Conservation (phyloP, 1,140 invertebrate species). For the Drosophila kanapiae region DNA sequence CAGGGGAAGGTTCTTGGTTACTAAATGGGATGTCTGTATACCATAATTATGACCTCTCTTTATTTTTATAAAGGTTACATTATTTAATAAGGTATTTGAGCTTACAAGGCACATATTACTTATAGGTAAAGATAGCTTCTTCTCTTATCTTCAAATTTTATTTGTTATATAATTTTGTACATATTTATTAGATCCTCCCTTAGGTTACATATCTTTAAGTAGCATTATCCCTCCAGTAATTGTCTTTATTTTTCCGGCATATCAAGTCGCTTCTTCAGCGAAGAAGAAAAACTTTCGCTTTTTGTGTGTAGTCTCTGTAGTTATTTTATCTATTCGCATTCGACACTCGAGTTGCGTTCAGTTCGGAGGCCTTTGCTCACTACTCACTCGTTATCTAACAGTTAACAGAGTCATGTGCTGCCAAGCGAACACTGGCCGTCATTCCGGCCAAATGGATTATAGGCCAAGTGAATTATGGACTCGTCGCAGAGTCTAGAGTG, state of each 20-base stretch:
- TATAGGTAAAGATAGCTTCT: too few relatives aligned
- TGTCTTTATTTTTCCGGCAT: constrained; percentile 30
- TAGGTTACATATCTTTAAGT: not conserved
- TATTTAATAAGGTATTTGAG: too few relatives aligned
- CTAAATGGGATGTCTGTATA: not conserved
- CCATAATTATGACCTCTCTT: too few relatives aligned
- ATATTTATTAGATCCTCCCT: too few relatives aligned
- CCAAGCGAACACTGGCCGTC: constrained; percentile 17
- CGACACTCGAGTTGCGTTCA: constrained; percentile 24
- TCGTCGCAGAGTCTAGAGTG: constrained; percentile 6
- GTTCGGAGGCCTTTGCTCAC: constrained; percentile 22
- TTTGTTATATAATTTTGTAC: too few relatives aligned
- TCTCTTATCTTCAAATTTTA: too few relatives aligned
- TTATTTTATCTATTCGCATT: constrained; percentile 27
- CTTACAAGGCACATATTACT: too few relatives aligned
- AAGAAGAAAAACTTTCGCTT: constrained; percentile 63
- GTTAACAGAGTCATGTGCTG: constrained; percentile 34
- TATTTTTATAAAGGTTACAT: too few relatives aligned
- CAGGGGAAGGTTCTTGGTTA: not conserved
- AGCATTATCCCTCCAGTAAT: not conserved
- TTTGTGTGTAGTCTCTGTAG: constrained; percentile 4
- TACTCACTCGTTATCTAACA: constrained; percentile 52
- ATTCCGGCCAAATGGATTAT: constrained; percentile 51
- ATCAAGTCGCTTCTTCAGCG: constrained; percentile 27
- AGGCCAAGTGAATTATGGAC: constrained; percentile 23